Evolutionary conservation across 2,113 vertebrate species (phyloP).

Genomic region (Sinosuthora webbiana): DNA sequence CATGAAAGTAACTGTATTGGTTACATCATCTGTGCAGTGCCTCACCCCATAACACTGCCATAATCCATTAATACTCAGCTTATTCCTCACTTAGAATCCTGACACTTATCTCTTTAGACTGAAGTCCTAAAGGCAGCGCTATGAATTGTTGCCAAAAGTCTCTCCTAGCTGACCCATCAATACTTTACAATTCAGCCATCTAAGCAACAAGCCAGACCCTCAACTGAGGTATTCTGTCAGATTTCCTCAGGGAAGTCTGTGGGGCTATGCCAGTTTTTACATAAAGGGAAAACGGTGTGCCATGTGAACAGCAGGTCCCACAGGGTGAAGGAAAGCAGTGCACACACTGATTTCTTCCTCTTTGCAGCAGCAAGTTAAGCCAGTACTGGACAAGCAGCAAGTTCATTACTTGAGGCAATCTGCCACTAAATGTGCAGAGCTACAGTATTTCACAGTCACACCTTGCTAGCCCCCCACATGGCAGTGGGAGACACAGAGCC

Average conservation of each 20-base stretch:
- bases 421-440: not conserved
- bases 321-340: not conserved
- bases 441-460: not conserved
- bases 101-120: not conserved
- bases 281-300: not conserved
- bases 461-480: not conserved
- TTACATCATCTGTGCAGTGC: constrained; percentile 2
- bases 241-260: not conserved
- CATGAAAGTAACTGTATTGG: not conserved
- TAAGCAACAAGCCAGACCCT: not conserved
- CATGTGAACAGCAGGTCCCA: not conserved
- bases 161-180: not conserved
- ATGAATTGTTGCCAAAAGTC: not conserved
- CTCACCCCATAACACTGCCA: not conserved
- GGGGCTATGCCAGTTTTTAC: not conserved
- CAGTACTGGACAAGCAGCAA: not conserved
- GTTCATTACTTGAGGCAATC: not conserved
- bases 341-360: not conserved
- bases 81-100: not conserved
- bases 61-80: not conserved
- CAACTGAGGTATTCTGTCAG: not conserved
- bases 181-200: not conserved
- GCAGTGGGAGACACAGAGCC: not conserved
- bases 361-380: not conserved
- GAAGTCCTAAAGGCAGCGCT: not conserved